Conservation (phyloP, 2,113 vertebrate genomes). For the Apteryx owenii region DNA sequence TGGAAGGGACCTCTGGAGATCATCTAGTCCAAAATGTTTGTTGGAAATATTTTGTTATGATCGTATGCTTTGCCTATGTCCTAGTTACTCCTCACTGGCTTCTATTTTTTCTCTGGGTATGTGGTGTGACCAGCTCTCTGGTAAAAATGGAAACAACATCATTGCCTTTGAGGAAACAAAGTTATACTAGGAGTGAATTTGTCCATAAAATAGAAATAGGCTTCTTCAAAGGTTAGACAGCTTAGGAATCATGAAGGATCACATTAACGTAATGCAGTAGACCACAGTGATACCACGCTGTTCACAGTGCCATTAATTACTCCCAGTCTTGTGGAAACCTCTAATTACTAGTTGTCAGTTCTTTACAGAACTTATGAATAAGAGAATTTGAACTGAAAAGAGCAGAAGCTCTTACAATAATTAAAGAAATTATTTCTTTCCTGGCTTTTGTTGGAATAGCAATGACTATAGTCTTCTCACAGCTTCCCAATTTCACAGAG, state of each 20-base stretch:
- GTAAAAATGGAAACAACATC: neutral
- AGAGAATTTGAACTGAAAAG: neutral
- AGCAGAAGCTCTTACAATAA: neutral
- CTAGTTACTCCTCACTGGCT: neutral
- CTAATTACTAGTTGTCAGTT: neutral
- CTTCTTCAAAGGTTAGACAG: neutral
- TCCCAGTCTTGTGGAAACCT: neutral
- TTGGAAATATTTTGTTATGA: neutral
- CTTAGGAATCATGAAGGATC: neutral
- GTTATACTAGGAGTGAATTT: neutral
- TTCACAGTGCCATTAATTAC: neutral
- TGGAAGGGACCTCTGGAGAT: no score
- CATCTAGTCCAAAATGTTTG: neutral
- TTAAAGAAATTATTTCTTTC: neutral
- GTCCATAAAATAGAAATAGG: neutral
- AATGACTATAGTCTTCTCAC: neutral
- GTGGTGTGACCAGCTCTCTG: neutral
- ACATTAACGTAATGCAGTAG: neutral
- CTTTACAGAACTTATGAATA: neutral
- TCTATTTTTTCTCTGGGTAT: accelerated
- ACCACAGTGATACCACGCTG: neutral
- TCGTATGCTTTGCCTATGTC: neutral
- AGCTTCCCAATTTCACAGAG: neutral
- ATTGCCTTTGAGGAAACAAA: neutral
- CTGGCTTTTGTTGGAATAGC: neutral